Base-by-base conservation (phyloP, 2,888 invertebrate species). In the Flabesymbios commensalis region DNA sequence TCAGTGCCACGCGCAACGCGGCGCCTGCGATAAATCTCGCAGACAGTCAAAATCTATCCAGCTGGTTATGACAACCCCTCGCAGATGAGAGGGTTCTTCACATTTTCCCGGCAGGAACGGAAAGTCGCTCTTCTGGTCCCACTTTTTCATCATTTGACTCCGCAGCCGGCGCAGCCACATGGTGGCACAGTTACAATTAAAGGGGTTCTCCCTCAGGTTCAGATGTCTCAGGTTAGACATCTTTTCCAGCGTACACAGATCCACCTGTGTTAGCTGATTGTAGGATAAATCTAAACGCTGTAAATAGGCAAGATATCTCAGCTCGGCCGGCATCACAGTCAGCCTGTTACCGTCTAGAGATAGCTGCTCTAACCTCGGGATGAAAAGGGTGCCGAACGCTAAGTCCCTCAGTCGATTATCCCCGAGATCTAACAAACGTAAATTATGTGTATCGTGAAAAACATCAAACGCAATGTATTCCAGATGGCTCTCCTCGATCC, bases 271-370 rank as follows among this genome's bases (percentile, higher is more conserved):
- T 28, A 70, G 52, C 17, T 41, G 51, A 43, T 70, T 70, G 54
- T 78, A 74, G 19, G 74, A 70, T 24, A 77, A 63, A 4, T 75
- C 72, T 31, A 80, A 65, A 17, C 70, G 70, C 36, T 63, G 60
- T n/a, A 79, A 69, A 43, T 71, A 65, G 42, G 68, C 67, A 36
- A 80, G 61, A 3, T 70, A 64, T 7, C 67, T 69, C 7, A 80
- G 71, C 28, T 75, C 74, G 1, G 49, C 56, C 0, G 79, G 78
- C 3, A 80, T 61, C n/a, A 63, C 52, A 3, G 32, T 47, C 19
- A 70, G 54, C 2, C 45, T 14, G 55, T 70, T 70, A 3, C 70
- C 70, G 52, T 70, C 70, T 28, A 70, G 57, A 7, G 51, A 32
- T 3, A 70, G 59, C 19, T 57, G 57, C 41, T 65, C 47, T 36